These are phyloP conservation scores for Brachypterus glaber DNA, from an alignment of 2,888 invertebrate species.

Conservation along the genomic window DNA sequence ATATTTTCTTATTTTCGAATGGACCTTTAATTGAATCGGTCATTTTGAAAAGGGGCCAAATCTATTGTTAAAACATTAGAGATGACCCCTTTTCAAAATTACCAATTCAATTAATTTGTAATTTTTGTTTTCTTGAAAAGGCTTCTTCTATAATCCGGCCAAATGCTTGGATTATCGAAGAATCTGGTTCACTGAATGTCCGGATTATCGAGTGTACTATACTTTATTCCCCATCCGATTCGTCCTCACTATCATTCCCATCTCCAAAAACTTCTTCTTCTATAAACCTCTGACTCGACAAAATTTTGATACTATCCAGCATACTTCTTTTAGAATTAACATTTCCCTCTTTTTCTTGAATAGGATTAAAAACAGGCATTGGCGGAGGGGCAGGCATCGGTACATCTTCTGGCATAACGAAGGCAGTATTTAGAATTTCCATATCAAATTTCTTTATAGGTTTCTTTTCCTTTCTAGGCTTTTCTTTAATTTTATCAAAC, in stretches of 20 bases:
- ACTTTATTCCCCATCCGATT: conserved; percentile 3
- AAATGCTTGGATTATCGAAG: not conserved
- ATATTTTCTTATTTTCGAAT: too few relatives aligned
- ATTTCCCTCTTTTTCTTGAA: conserved; percentile 7
- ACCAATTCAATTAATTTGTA: too few relatives aligned
- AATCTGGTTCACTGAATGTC: too few relatives aligned
- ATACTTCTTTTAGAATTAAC: conserved; percentile 18
- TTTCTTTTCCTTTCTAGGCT: conserved; percentile 3
- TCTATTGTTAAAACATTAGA: too few relatives aligned
- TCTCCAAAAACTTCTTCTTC: conserved; percentile 24
- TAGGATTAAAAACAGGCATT: conserved; percentile 9
- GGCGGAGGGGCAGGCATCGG: conserved; percentile 15
- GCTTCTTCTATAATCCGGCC: conserved; percentile 13
- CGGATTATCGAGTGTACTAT: too few relatives aligned
- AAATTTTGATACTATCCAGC: conserved; percentile 22
- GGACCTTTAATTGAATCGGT: too few relatives aligned
- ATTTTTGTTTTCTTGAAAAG: too few relatives aligned
- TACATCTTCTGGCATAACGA: not conserved
- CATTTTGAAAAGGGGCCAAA: too few relatives aligned
- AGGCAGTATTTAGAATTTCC: conserved; percentile 5
- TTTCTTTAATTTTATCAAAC: conserved; percentile 12
- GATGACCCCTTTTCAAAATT: too few relatives aligned
- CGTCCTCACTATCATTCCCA: conserved; percentile 10
- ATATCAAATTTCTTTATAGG: conserved; percentile 20
- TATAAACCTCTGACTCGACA: conserved; percentile 21